phyloP scores from a whole-genome alignment of 1,140 invertebrate species.

The Nautilus pompilius region DNA sequence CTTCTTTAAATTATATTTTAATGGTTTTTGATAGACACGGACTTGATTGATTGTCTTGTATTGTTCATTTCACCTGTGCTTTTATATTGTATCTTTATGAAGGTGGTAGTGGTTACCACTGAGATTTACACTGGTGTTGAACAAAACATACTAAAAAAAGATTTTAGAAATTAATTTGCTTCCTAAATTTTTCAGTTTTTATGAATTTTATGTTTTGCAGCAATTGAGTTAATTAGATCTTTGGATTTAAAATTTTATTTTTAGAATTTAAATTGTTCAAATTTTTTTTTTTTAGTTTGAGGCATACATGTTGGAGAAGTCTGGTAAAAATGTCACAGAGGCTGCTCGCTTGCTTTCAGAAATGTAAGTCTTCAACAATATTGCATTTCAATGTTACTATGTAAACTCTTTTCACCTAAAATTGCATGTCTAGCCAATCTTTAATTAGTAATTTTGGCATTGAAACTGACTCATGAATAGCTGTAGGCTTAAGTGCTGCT shows the following conservation, averaged over 20 bases:
- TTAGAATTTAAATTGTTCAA: neutral
- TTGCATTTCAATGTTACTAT: neutral
- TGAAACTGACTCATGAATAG: too few species aligned
- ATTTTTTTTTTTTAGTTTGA: conserved; percentile 40
- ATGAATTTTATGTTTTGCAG: neutral
- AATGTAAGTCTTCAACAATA: conserved; percentile 28
- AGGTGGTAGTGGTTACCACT: neutral
- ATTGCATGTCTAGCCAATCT: too few species aligned
- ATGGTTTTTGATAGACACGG: too few species aligned
- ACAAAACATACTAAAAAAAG: neutral
- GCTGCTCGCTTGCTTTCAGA: conserved; percentile 42
- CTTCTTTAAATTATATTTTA: too few species aligned
- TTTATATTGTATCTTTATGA: too few species aligned
- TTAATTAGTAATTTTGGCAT: neutral
- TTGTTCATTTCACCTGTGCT: too few species aligned
- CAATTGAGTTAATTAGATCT: neutral
- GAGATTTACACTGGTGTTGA: neutral
- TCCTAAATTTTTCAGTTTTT: neutral
- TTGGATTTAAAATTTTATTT: neutral
- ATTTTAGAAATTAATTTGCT: neutral
- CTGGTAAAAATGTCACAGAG: conserved; percentile 39
- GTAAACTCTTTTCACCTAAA: neutral
- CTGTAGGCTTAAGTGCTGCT: neutral
- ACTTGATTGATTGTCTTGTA: too few species aligned
- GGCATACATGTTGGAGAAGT: conserved; percentile 41